phyloP scores from a whole-genome alignment of 2,797 vertebrate genomes.

The Coreius guichenoti region DNA sequence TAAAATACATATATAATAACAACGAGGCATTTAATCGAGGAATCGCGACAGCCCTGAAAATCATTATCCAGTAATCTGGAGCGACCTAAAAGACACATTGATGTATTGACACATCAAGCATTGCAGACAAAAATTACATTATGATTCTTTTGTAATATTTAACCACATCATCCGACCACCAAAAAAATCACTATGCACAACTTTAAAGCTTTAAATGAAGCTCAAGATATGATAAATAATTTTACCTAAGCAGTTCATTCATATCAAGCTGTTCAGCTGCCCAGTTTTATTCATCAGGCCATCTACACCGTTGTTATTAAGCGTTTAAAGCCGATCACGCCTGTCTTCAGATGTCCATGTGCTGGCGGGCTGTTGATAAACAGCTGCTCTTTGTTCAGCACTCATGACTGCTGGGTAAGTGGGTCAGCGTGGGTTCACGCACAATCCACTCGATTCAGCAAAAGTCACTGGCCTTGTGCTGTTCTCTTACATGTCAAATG shows the following conservation, averaged over 20 bases:
- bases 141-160: background rate
- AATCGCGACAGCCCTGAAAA: too few species aligned
- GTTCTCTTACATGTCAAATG: slow-evolving; percentile 33
- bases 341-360: slow-evolving; percentile 35
- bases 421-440: slow-evolving; percentile 74
- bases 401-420: slow-evolving; percentile 73
- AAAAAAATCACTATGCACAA: too few species aligned
- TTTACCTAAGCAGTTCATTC: background rate
- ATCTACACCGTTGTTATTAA: background rate
- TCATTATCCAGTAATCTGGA: background rate
- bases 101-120: background rate
- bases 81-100: background rate
- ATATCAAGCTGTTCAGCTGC: background rate
- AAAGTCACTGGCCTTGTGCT: slow-evolving; percentile 33
- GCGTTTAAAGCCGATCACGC: background rate
- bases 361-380: slow-evolving; percentile 65
- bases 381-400: slow-evolving; percentile 77
- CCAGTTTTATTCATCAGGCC: background rate
- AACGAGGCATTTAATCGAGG: too few species aligned
- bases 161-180: background rate
- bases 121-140: background rate
- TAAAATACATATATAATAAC: too few species aligned
- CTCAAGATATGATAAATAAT: background rate
- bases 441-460: slow-evolving; percentile 50
- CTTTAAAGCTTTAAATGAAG: background rate